These are phyloP conservation scores for Amblyraja radiata DNA, from an alignment of 2,797 vertebrate genomes.

Conservation along the genomic window DNA sequence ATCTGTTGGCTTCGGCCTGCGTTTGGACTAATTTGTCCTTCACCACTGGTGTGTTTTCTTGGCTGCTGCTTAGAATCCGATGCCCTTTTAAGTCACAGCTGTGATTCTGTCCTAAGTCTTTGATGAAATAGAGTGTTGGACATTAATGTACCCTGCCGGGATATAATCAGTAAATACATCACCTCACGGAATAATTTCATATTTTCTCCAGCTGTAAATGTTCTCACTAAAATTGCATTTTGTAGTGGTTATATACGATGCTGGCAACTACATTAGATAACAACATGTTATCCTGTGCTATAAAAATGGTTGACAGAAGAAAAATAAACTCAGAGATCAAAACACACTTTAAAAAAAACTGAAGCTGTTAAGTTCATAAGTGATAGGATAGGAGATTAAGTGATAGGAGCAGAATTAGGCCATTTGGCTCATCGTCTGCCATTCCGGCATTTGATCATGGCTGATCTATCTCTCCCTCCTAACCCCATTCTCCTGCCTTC, in stretches of 20 bases:
- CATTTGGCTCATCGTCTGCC: too few species aligned
- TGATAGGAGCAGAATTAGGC: too few species aligned
- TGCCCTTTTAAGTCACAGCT: neutral
- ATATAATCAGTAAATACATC: neutral
- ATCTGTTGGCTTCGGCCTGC: neutral
- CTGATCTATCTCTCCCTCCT: too few species aligned
- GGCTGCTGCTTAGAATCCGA: neutral
- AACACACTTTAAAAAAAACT: neutral
- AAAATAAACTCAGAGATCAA: neutral
- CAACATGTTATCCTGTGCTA: neutral
- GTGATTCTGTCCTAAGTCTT: neutral
- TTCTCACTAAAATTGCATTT: neutral
- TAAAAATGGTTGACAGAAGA: neutral
- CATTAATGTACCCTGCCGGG: neutral
- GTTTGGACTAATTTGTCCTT: neutral
- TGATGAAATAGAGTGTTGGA: neutral
- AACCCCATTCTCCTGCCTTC: too few species aligned
- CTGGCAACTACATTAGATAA: neutral
- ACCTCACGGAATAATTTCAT: neutral
- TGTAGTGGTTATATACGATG: slow-evolving; percentile 1
- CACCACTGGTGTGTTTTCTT: neutral
- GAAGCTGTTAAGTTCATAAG: neutral
- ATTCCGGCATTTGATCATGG: too few species aligned
- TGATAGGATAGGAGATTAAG: too few species aligned
- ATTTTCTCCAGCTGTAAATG: neutral